A percentile compares a stretch with the other conserved stretches of the same genome.
These are phyloP conservation scores for Poeciliopsis prolifica DNA, from an alignment of 2,113 vertebrate genomes.

Conservation along the genomic window DNA sequence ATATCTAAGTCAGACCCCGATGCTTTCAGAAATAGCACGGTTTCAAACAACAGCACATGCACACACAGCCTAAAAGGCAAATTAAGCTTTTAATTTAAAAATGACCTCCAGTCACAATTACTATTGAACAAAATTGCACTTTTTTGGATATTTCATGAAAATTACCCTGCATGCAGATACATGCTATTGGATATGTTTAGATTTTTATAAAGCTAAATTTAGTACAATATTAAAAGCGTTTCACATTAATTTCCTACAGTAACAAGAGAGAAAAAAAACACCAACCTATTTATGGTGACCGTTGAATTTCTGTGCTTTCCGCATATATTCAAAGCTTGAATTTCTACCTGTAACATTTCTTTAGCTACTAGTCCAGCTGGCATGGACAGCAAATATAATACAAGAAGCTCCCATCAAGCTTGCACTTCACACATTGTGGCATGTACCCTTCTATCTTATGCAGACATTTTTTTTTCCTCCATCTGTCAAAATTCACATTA, in stretches of 20 bases:
- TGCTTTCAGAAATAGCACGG: constrained; percentile 72
- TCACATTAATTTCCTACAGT: constrained; percentile 49
- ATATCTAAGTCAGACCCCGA: constrained; percentile 74
- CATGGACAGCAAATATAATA: constrained; percentile 67
- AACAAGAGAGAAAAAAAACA: constrained; percentile 27
- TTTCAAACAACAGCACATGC: constrained; percentile 47
- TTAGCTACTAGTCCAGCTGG: constrained; percentile 74
- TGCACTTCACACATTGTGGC: constrained; percentile 82
- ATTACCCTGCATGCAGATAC: constrained; percentile 56
- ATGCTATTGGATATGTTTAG: constrained; percentile 40
- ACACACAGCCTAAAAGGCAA: constrained; percentile 33
- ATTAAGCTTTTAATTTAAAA: constrained; percentile 64
- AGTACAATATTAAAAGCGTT: constrained; percentile 53
- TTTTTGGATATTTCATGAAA: constrained; percentile 66
- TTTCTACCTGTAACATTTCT: constrained; percentile 78
- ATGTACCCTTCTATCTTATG: constrained; percentile 78
- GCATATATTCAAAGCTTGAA: constrained; percentile 51
- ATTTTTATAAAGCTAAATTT: constrained; percentile 48
- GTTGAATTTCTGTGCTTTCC: constrained; percentile 54
- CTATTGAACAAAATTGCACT: constrained; percentile 64
- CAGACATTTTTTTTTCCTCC: constrained; percentile 77
- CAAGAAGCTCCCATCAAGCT: constrained; percentile 74
- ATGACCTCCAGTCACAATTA: constrained; percentile 73
- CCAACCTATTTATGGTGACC: constrained; percentile 46
- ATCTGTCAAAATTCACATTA: constrained; percentile 82